phyloP scores from a whole-genome alignment of 2,797 vertebrate genomes.

The Lacerta agilis region DNA sequence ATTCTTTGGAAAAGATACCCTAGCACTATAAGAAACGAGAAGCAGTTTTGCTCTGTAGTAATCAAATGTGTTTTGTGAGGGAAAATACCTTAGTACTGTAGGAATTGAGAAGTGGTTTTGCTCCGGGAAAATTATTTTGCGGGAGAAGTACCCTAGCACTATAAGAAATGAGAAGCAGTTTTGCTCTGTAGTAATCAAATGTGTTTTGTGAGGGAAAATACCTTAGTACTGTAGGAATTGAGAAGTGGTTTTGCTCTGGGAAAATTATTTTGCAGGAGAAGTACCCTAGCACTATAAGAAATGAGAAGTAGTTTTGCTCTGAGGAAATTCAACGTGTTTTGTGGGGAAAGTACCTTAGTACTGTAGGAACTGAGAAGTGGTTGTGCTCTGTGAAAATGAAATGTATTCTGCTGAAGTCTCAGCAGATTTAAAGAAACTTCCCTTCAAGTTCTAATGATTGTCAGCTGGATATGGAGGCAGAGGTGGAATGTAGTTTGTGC shows the following conservation, averaged over 20 bases:
- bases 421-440: slow-evolving; percentile 6
- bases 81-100: neutral
- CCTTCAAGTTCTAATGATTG: neutral
- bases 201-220: neutral
- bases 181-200: no score
- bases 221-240: neutral
- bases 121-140: neutral
- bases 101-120: neutral
- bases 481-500: neutral
- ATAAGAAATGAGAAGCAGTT: neutral
- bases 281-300: neutral
- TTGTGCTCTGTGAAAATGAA: neutral
- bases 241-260: neutral
- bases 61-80: no score
- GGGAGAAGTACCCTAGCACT: neutral
- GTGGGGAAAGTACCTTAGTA: neutral
- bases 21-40: neutral
- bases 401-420: neutral
- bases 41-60: no score
- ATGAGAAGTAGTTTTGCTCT: neutral
- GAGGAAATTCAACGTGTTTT: no score
- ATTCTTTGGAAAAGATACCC: neutral
- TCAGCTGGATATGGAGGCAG: neutral
- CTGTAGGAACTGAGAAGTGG: neutral
- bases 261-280: neutral